Conservation (phyloP, 2,113 vertebrate species). For the Desmodus rotundus region DNA sequence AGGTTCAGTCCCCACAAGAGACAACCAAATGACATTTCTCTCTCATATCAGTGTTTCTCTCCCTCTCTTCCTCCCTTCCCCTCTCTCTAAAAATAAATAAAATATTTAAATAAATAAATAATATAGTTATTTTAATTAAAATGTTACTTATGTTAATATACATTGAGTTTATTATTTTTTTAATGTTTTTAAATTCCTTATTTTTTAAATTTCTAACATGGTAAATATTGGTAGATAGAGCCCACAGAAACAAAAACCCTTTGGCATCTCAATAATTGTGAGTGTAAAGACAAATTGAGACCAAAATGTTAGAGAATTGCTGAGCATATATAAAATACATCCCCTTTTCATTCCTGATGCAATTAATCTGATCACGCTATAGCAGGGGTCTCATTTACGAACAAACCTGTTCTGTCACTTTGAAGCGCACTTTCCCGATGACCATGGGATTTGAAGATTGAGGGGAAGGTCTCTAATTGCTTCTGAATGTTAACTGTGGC, state of each 20-base stretch:
- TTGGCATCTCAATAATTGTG: conserved; percentile 1
- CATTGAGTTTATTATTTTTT: not conserved
- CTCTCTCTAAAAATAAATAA: too few species aligned
- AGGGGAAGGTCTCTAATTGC: conserved; percentile 82
- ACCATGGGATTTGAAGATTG: conserved; percentile 84
- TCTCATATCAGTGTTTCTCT: too few species aligned
- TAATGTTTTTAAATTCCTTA: not conserved
- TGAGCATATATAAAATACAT: not conserved
- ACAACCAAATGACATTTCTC: too few species aligned
- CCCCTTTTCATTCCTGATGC: not conserved
- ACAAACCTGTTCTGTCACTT: conserved; percentile 66
- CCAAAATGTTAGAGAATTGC: not conserved
- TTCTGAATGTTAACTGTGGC: conserved; percentile 95
- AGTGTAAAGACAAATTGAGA: not conserved
- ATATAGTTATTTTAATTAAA: conserved; percentile 28
- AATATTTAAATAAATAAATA: not conserved
- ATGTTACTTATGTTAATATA: not conserved
- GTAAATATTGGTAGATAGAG: not conserved
- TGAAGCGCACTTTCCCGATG: conserved; percentile 80
- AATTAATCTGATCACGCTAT: not conserved
- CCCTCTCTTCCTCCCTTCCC: too few species aligned
- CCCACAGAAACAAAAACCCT: not conserved
- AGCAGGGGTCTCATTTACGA: not conserved
- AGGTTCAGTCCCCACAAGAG: too few species aligned
- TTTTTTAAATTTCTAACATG: conserved; percentile 12